Evolutionary conservation across 2,113 vertebrate species (phyloP).

Genomic region (Chaetodon trifascialis): DNA sequence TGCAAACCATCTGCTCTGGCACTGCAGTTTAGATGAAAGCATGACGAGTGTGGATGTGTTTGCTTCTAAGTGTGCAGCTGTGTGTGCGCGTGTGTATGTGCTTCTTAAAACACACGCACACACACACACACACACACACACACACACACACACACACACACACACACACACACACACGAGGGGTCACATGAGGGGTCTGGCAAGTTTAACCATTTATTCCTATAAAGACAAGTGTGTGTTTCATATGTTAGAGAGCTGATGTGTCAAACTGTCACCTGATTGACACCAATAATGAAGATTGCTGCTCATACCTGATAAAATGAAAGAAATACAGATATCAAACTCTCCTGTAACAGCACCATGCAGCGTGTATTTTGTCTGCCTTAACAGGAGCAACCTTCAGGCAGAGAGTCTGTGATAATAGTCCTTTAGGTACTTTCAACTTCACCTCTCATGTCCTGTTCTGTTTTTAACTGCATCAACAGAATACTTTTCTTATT

Average conservation of each 20-base stretch:
- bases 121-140: background rate
- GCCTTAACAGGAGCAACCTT: background rate
- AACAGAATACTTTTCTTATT: background rate
- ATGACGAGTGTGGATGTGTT: slow-evolving; percentile 30
- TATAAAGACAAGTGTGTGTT: slow-evolving; percentile 1
- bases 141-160: background rate
- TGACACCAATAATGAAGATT: background rate
- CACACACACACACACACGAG: no score
- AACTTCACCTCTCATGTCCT: background rate
- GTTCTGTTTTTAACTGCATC: background rate
- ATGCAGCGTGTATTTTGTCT: background rate
- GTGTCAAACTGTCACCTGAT: background rate
- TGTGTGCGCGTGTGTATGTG: background rate
- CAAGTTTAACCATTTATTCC: slow-evolving; percentile 29
- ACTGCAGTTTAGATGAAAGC: slow-evolving; percentile 38
- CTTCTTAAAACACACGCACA: background rate
- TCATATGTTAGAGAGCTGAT: background rate
- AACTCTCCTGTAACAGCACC: background rate
- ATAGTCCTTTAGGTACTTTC: background rate
- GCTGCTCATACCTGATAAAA: background rate
- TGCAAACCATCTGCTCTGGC: slow-evolving; percentile 61
- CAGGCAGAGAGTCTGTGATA: background rate
- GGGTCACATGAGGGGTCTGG: background rate
- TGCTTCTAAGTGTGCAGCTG: slow-evolving; percentile 2
- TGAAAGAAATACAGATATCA: background rate